phyloP scores from a whole-genome alignment of 2,888 invertebrate genomes.

The Oscheius sp. region DNA sequence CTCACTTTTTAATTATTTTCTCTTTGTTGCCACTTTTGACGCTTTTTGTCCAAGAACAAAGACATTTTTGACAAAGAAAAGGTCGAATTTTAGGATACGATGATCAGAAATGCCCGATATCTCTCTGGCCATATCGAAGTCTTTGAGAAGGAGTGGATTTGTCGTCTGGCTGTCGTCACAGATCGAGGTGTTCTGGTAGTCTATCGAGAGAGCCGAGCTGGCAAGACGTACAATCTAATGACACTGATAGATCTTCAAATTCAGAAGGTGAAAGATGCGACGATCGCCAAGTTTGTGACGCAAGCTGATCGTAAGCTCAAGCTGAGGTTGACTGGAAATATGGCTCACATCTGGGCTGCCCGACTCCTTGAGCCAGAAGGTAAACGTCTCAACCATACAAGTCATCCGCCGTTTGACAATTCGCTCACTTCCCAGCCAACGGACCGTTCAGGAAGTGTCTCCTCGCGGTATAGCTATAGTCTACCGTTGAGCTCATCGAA shows the following conservation, averaged over 20 bases:
- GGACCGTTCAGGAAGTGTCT: background rate
- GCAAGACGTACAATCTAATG: conserved; percentile 6
- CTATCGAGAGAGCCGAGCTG: background rate
- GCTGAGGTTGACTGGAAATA: background rate
- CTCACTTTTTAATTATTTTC: too few species aligned
- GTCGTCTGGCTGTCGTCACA: conserved; percentile 2
- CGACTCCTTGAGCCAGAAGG: background rate
- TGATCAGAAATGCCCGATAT: background rate
- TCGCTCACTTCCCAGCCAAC: background rate
- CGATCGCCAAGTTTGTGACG: background rate
- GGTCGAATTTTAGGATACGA: background rate
- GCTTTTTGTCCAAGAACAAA: too few species aligned
- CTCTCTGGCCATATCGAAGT: background rate
- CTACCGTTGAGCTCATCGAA: background rate
- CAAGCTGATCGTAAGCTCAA: background rate
- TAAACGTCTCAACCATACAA: background rate
- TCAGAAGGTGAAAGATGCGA: background rate
- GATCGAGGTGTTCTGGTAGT: conserved; percentile 5
- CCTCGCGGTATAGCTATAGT: background rate
- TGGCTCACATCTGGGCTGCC: background rate
- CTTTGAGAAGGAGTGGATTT: background rate
- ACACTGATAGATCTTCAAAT: background rate
- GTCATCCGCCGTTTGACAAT: background rate
- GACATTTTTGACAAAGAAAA: background rate
- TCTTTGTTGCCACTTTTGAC: too few species aligned